Evolutionary conservation across 2,888 invertebrate genomes (phyloP).

Genomic region (Dicranocentrus wangi): DNA sequence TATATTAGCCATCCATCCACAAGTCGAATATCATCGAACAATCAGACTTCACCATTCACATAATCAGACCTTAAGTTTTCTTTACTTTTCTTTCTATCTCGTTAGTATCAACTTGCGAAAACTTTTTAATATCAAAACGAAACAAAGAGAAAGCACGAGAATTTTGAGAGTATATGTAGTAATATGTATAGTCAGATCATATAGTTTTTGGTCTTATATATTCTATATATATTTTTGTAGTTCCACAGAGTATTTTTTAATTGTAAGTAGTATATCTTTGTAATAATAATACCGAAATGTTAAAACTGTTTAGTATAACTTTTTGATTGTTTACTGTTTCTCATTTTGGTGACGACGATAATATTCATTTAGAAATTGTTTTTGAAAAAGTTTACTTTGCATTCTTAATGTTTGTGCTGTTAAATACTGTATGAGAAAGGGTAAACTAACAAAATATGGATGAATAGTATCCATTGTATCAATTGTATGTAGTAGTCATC

Average conservation of each 20-base stretch:
- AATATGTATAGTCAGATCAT: not conserved
- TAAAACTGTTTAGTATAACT: slow-evolving; percentile 19
- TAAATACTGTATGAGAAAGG: too few relatives aligned
- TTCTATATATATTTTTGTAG: not conserved
- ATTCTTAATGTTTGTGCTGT: too few relatives aligned
- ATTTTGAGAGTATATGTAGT: too few relatives aligned
- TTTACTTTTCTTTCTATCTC: too few relatives aligned
- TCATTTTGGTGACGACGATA: not conserved
- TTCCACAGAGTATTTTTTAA: slow-evolving; percentile 6
- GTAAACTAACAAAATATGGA: too few relatives aligned
- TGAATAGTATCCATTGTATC: too few relatives aligned
- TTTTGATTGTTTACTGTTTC: slow-evolving; percentile 19
- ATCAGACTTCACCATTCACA: slow-evolving; percentile 24
- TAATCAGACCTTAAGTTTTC: not conserved
- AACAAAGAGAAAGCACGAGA: too few relatives aligned
- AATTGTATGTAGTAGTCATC: too few relatives aligned
- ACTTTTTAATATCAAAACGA: too few relatives aligned
- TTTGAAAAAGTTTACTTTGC: too few relatives aligned
- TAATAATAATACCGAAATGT: not conserved
- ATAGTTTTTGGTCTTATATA: not conserved
- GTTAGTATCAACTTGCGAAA: too few relatives aligned
- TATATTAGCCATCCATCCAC: not conserved
- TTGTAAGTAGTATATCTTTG: not conserved
- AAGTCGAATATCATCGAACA: not conserved
- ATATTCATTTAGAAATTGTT: too few relatives aligned